Percentiles rank a stretch among this genome's conserved stretches.
These are phyloP conservation scores for Diceros bicornis DNA, from an alignment of 2,797 vertebrate species.

Conservation along the genomic window DNA sequence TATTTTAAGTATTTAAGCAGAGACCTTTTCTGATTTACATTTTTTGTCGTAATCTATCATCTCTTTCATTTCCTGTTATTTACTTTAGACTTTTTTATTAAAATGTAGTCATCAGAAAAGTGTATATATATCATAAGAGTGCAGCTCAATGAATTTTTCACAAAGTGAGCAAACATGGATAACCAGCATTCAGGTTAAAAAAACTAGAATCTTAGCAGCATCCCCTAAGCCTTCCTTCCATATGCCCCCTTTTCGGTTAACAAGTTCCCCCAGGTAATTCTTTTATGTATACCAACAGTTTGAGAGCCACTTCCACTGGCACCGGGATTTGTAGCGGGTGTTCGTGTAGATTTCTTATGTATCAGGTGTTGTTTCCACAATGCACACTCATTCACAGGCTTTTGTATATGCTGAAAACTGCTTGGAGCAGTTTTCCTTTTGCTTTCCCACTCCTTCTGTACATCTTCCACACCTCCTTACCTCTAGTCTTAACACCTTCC, in stretches of 20 bases:
- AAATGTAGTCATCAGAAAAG: constrained; percentile 33
- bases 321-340: neutral
- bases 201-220: neutral
- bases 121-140: neutral
- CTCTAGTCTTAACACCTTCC: neutral
- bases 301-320: neutral
- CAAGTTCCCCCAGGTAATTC: neutral
- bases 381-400: neutral
- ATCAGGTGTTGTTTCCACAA: neutral
- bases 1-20: neutral
- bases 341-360: neutral
- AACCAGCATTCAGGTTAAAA: neutral
- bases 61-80: neutral
- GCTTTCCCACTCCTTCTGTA: neutral
- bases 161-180: neutral
- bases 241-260: neutral
- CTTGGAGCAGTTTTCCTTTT: neutral
- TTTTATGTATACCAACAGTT: neutral
- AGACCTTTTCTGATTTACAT: neutral
- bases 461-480: neutral
- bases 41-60: neutral
- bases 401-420: neutral
- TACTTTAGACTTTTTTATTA: constrained; percentile 33
- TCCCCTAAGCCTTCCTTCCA: neutral
- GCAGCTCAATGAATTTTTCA: neutral